Evolutionary conservation across 2,888 invertebrate species (phyloP).

Genomic region (Leptura quadrifasciata): DNA sequence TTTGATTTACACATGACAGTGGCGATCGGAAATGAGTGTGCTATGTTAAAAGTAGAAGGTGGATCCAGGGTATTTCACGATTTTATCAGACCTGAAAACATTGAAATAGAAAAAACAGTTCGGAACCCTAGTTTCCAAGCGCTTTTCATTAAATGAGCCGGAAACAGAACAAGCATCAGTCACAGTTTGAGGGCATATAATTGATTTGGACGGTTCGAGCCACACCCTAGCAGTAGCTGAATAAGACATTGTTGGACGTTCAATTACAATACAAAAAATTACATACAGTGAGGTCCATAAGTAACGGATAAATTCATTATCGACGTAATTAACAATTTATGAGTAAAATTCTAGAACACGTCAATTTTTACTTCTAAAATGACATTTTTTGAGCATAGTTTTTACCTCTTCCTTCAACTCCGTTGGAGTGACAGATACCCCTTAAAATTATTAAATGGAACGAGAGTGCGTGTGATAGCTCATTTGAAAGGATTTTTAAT

Average conservation of each 20-base stretch:
- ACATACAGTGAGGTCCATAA: no score
- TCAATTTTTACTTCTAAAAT: no score
- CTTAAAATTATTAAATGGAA: no score
- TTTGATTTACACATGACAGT: slow-evolving; percentile 45
- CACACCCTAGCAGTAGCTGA: neutral
- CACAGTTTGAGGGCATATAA: slow-evolving; percentile 3
- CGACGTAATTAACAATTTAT: no score
- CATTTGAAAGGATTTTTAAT: no score
- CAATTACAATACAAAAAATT: neutral
- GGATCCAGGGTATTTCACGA: slow-evolving; percentile 1
- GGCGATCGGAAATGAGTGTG: slow-evolving; percentile 28
- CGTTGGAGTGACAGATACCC: no score
- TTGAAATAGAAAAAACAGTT: neutral
- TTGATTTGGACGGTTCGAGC: neutral
- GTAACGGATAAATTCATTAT: no score
- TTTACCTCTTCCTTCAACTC: no score
- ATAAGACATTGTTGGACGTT: slow-evolving; percentile 13
- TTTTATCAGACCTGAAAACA: neutral
- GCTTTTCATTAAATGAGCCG: slow-evolving; percentile 7
- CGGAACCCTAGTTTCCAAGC: neutral
- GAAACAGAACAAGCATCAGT: slow-evolving; percentile 4
- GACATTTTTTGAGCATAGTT: no score
- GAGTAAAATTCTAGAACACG: no score
- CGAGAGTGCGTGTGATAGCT: no score
- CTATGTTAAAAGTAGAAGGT: slow-evolving; percentile 31